Percentiles rank a stretch among this genome's conserved stretches.
Conservation (phyloP, 2,113 vertebrate genomes). For the Plecotus auritus region DNA sequence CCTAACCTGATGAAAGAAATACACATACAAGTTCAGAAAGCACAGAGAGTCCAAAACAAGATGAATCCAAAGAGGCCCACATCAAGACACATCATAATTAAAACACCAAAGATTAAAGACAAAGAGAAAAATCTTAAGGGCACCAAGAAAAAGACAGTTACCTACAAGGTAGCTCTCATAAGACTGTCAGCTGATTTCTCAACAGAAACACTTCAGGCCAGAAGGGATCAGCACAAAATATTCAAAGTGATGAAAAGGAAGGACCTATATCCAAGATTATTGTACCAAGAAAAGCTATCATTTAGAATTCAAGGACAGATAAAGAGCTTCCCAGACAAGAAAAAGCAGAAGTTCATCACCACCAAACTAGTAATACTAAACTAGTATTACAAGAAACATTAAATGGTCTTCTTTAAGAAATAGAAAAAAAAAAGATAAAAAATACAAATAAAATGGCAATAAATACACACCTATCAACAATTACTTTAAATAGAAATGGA, state of each 20-base stretch:
- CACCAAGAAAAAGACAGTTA: neutral
- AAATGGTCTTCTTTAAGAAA: neutral
- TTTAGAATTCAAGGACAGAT: neutral
- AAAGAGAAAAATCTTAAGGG: neutral
- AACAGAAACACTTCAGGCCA: neutral
- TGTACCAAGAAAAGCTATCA: neutral
- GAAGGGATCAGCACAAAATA: neutral
- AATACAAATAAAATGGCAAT: neutral
- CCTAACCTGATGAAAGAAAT: neutral
- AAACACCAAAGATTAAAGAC: neutral
- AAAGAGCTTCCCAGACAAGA: neutral
- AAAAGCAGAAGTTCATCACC: neutral
- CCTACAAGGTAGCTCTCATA: neutral
- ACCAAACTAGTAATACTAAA: neutral
- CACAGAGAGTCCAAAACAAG: neutral
- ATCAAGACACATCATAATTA: neutral
- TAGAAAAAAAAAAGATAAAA: neutral
- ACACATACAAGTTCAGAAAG: neutral
- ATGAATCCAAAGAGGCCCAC: neutral
- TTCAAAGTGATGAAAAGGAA: neutral
- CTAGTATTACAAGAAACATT: neutral
- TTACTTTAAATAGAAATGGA: neutral
- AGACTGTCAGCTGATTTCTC: neutral
- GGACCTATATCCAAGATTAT: neutral
- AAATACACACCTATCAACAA: neutral